A percentile compares a stretch with the other conserved stretches of the same genome.
Conservation (phyloP, 2,888 invertebrate genomes). For the Ennomos fuscantarius region DNA sequence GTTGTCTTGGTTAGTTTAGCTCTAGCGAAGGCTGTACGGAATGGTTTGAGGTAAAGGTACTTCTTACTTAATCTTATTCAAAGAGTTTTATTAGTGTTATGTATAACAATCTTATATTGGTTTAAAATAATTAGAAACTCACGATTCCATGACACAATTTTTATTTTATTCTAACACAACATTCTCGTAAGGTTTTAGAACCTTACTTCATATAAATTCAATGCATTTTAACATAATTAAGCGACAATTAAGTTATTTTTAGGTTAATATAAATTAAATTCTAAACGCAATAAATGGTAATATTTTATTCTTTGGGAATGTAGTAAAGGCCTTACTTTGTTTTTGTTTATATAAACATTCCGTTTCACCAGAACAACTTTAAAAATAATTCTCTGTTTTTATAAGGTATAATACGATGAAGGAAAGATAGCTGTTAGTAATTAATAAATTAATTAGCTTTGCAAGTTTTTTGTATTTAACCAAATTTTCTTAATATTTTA, state of each 20-base stretch:
- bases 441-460: too few species aligned
- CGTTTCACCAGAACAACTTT: too few species aligned
- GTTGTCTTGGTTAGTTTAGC: too few species aligned
- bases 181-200: slow-evolving; percentile 61
- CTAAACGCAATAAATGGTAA: slow-evolving; percentile 30
- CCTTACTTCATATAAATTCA: slow-evolving; percentile 49
- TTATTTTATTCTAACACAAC: slow-evolving; percentile 75
- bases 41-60: too few species aligned
- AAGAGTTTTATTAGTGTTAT: too few species aligned
- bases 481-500: too few species aligned
- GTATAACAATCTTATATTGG: not conserved
- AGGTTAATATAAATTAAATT: slow-evolving; percentile 7
- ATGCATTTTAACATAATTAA: slow-evolving; percentile 52
- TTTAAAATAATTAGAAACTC: slow-evolving; percentile 31
- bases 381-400: too few species aligned
- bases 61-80: too few species aligned
- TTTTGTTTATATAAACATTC: not conserved
- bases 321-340: not conserved
- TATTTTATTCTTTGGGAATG: slow-evolving; percentile 15
- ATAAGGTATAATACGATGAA: too few species aligned
- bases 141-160: slow-evolving; percentile 63
- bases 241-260: slow-evolving; percentile 38
- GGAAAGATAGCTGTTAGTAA: too few species aligned
- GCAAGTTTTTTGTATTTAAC: too few species aligned
- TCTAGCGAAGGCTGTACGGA: too few species aligned